Evolutionary conservation across 2,113 vertebrate genomes (phyloP).

Genomic region (Callithrix jacchus): DNA sequence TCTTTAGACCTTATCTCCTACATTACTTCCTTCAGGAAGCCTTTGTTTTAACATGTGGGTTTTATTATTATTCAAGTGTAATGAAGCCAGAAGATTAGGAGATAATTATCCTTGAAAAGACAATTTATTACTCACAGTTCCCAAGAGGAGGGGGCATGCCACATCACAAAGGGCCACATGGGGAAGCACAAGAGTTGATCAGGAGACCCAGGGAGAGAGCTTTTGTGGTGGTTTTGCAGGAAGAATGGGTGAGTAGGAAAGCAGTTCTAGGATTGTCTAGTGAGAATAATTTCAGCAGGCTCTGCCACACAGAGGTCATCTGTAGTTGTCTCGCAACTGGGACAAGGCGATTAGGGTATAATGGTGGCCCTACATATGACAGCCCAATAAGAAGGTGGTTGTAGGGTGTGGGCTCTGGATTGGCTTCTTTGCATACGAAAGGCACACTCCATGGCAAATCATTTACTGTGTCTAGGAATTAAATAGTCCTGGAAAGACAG

Average conservation of each 20-base stretch:
- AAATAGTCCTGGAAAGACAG: no score
- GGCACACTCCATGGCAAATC: not conserved
- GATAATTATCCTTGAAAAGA: not conserved
- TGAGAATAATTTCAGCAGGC: not conserved
- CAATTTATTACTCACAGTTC: not conserved
- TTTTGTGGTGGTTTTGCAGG: not conserved
- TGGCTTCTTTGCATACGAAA: not conserved
- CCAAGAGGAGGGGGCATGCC: not conserved
- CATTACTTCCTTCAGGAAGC: not conserved
- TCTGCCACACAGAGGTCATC: not conserved
- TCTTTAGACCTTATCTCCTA: not conserved
- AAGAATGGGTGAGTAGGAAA: not conserved
- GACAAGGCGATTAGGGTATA: not conserved
- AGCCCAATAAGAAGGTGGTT: not conserved
- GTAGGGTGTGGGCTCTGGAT: not conserved
- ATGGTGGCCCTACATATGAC: not conserved
- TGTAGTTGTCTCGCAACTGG: not conserved
- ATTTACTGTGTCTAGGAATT: not conserved
- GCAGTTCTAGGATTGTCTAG: not conserved
- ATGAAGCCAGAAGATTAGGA: not conserved
- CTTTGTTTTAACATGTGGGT: not conserved
- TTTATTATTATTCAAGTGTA: not conserved
- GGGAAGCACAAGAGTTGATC: not conserved
- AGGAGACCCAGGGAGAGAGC: not conserved
- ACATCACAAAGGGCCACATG: no score